Conservation (phyloP, 2,888 invertebrate species). For the Dolomedes plantarius region DNA sequence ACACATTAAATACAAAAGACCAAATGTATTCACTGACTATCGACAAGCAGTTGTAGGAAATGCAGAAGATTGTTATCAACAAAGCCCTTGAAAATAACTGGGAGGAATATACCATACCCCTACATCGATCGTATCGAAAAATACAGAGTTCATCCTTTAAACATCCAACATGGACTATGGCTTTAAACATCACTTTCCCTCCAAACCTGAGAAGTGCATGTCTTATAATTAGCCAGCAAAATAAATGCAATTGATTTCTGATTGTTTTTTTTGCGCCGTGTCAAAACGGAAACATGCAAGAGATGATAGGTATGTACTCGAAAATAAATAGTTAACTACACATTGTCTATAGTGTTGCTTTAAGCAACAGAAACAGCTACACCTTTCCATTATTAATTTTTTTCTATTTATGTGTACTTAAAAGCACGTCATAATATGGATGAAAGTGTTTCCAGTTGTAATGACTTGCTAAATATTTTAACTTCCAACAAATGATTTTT, state of each 20-base stretch:
- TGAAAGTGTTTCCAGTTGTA: not conserved
- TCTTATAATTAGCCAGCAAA: constrained; percentile 25
- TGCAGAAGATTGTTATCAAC: constrained; percentile 2
- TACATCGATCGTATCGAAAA: constrained; percentile 39
- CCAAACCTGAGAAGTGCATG: not conserved
- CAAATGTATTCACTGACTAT: no score
- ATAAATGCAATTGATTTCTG: constrained; percentile 48
- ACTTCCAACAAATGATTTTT: no score
- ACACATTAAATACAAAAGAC: no score
- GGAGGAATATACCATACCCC: constrained; percentile 20
- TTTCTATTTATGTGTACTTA: not conserved
- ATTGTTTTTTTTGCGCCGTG: constrained; percentile 23
- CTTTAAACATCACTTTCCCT: not conserved
- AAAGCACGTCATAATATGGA: not conserved
- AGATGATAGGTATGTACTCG: constrained; percentile 4
- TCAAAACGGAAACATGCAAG: constrained; percentile 18
- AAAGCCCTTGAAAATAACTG: constrained; percentile 24
- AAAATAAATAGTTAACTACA: constrained; percentile 10
- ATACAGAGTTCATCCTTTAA: constrained; percentile 10
- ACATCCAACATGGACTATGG: constrained; percentile 17
- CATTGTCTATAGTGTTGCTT: not conserved
- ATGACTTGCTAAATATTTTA: not conserved
- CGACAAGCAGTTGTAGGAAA: no score
- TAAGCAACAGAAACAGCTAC: not conserved
- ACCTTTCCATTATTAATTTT: not conserved